Base-by-base conservation (phyloP, 2,797 vertebrate species). In the Podarcis lilfordi region DNA sequence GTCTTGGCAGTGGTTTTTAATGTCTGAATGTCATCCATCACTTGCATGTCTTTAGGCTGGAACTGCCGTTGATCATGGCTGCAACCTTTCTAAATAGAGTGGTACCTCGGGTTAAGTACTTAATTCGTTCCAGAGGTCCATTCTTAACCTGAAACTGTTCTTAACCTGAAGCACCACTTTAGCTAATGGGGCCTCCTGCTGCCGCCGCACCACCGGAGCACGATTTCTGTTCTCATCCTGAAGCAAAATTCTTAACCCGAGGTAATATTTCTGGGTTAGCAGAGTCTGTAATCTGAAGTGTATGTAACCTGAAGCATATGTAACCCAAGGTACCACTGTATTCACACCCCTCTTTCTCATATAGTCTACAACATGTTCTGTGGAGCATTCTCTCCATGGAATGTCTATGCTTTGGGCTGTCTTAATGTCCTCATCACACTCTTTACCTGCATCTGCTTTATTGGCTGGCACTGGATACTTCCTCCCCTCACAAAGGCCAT, bases 341-440 rank as follows among this genome's bases (percentile, higher is more conserved):
- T 90, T 87, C 86, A 6, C 13, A 50, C 27, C 89, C 88, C 82
- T 87, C 86, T 79, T 64, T 4, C n/a, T 5, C 55, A 3, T 8
- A 66, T 82, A 85, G 76, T 90, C 93, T 1, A 79, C 93, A 92
- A 92, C 92, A 93, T 74, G 80, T 87, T 64, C 50, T 87, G 92
- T 93, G 23, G 8, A 13, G 76, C 90, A 89, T 93, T 87, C 90
- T 94, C 93, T 94, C 23, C 75, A 29, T 13, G 27, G 45, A 29
- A 50, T 78, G 27, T 78, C 27, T 78, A 13, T 78, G 23, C 25
- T 78, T 50, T 50, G 43, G 29, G 15, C 13, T 50, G 4, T 78
- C 43, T 55, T 29, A 32, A 71, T 71, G 69, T 32, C 69, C n/a
- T 71, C 69, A 32, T 71, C 15, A n/a, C 29, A 29, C n/a, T 71